Evolutionary conservation across 2,797 vertebrate genomes (phyloP).

Genomic region (Fistularia commersonii): DNA sequence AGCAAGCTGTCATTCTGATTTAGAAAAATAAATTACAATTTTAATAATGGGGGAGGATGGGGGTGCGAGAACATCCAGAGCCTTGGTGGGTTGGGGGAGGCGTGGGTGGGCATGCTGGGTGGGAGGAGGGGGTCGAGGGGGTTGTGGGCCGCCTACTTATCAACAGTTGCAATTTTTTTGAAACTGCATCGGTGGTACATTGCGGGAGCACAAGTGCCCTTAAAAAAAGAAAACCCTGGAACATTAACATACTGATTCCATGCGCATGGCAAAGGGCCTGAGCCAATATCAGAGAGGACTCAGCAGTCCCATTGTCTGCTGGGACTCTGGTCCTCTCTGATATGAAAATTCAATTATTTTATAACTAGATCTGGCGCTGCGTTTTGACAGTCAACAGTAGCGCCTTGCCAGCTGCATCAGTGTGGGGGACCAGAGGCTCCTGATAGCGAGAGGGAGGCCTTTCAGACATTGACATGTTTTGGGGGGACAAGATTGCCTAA

Average conservation of each 20-base stretch:
- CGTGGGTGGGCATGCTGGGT: constrained; percentile 45
- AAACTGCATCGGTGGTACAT: constrained; percentile 94
- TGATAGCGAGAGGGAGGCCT: constrained; percentile 93
- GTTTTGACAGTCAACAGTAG: constrained; percentile 98
- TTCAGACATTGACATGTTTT: constrained; percentile 98
- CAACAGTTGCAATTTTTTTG: constrained; percentile 90
- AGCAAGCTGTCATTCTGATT: constrained; percentile 98
- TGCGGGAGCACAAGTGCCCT: constrained; percentile 98
- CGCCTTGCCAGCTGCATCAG: constrained; percentile 90
- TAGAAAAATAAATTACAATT: constrained; percentile 99
- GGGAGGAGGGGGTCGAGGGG: constrained; percentile 68
- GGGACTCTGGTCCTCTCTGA: constrained; percentile 99
- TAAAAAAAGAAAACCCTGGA: constrained; percentile 93
- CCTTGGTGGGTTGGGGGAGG: constrained; percentile 50
- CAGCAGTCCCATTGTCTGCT: constrained; percentile 99
- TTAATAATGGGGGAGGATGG: constrained; percentile 86
- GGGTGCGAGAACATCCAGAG: constrained; percentile 69
- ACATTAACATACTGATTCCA: constrained; percentile 99
- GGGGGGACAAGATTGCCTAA: constrained; percentile 98
- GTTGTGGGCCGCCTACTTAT: constrained; percentile 91
- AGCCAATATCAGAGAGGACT: constrained; percentile 99
- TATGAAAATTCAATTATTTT: constrained; percentile 99
- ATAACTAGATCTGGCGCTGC: constrained; percentile 97
- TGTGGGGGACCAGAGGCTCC: constrained; percentile 86
- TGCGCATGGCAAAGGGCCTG: constrained; percentile 99